These are phyloP conservation scores for Falcunculus frontatus DNA, from an alignment of 2,113 vertebrate species.

Conservation along the genomic window DNA sequence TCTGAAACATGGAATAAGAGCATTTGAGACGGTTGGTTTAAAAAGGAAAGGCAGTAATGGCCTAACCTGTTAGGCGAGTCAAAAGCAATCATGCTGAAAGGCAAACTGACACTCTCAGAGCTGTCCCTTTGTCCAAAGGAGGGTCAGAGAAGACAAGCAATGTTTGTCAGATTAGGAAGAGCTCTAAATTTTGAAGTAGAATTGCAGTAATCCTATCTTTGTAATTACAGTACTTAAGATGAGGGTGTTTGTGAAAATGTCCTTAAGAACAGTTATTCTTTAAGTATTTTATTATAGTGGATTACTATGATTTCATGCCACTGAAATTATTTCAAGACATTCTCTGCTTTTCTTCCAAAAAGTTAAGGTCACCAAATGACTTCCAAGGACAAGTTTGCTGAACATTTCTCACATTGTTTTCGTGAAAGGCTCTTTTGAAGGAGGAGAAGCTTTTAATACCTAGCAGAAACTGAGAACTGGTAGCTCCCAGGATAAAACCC, in stretches of 20 bases:
- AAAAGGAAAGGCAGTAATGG: not conserved
- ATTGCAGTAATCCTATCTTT: conserved; percentile 8
- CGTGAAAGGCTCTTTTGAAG: not conserved
- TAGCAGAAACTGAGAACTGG: not conserved
- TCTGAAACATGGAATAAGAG: not conserved
- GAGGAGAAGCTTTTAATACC: not conserved
- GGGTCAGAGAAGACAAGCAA: not conserved
- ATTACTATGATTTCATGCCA: conserved; percentile 13
- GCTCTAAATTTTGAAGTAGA: not conserved
- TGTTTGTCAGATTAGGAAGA: not conserved
- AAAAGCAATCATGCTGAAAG: not conserved
- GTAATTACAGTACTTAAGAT: not conserved
- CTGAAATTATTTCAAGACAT: conserved; percentile 13
- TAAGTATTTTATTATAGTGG: not conserved
- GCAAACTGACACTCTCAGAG: not conserved
- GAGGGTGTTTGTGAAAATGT: not conserved
- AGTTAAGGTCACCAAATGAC: not conserved
- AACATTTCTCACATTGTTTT: not conserved
- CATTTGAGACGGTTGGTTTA: not conserved
- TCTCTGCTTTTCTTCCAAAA: not conserved
- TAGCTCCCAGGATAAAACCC: not conserved
- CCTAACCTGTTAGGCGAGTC: not conserved
- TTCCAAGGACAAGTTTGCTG: not conserved
- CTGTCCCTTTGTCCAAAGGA: not conserved
- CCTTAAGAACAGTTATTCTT: conserved; percentile 4